Evolutionary conservation across 2,113 vertebrate species (phyloP).

Genomic region (cattle (Bos taurus)): ARS-UCD2.0 NC_037351.1:54364501-54365000

Average conservation of each 20-base stretch:
- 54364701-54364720: rapidly evolving
- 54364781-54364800: background rate
- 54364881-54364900: background rate
- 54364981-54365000: background rate
- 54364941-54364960: background rate
- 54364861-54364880: background rate
- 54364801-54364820: background rate
- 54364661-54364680: too few species aligned
- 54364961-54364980: background rate
- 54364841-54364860: background rate
- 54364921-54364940: background rate
- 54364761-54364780: background rate
- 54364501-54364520: too few species aligned
- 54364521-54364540: too few species aligned
- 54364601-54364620: too few species aligned
- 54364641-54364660: too few species aligned
- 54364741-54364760: background rate
- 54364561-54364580: too few species aligned
- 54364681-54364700: too few species aligned
- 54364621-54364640: too few species aligned
- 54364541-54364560: too few species aligned
- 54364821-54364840: background rate
- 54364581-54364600: too few species aligned
- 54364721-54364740: too few species aligned
- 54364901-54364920: background rate